phyloP scores from a whole-genome alignment of 2,797 vertebrate species.

The Pseudochirops corinnae region DNA sequence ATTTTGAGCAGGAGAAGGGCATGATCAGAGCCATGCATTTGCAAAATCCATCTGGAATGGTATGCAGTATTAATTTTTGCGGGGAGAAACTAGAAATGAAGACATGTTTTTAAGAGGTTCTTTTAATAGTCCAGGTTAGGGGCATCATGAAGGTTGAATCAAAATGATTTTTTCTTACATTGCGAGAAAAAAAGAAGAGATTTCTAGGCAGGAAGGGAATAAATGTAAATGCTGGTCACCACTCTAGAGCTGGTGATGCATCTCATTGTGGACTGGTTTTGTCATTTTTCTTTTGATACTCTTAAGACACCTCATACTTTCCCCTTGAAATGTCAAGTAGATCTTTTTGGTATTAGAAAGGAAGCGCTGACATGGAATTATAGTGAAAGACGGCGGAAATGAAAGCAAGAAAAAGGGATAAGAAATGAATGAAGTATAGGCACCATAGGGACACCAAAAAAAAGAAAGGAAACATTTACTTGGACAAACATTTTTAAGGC shows the following conservation, averaged over 20 bases:
- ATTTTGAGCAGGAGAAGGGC: background rate
- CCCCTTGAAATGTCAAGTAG: constrained; percentile 10
- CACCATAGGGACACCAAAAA: background rate
- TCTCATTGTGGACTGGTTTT: background rate
- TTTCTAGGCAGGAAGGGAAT: background rate
- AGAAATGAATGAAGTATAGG: background rate
- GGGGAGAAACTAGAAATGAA: background rate
- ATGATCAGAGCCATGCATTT: background rate
- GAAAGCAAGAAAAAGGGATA: constrained; percentile 47
- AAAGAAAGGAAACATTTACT: constrained; percentile 1
- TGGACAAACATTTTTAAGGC: constrained; percentile 80
- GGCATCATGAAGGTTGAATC: background rate
- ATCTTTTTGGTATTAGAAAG: constrained; percentile 43
- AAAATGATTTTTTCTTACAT: constrained; percentile 1
- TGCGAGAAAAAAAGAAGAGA: constrained; percentile 25
- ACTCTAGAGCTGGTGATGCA: background rate
- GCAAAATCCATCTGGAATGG: background rate
- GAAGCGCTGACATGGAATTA: constrained; percentile 12
- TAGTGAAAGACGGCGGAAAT: constrained; percentile 27
- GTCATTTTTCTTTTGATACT: constrained; percentile 10
- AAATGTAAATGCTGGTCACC: background rate
- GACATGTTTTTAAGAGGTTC: background rate
- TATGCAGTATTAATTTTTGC: background rate
- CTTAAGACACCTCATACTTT: background rate
- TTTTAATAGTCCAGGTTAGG: background rate